Evolutionary conservation across 2,888 invertebrate genomes (phyloP), one percentile per base, ranked within the genome.

Genomic region (Ischnura elegans): DNA sequence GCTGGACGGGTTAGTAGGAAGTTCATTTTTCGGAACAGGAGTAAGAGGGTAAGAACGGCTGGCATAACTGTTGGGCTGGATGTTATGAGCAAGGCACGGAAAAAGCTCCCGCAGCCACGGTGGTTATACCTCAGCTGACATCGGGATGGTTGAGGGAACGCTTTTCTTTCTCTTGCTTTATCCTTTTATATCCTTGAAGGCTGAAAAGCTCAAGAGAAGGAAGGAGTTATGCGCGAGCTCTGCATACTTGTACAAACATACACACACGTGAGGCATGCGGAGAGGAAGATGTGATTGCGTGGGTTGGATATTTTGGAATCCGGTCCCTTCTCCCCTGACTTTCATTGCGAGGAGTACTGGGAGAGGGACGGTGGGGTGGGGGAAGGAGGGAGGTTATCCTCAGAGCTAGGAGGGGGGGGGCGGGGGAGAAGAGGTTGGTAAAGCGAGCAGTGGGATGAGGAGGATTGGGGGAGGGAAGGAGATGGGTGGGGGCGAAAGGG

Each of bases 251-350:
- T 36, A 76, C 76, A 76, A 36, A 76, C 76, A 16, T 36, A 2
- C 10, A 36, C 36, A 76, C 76, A 76, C 10, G 36, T 76, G 76
- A 36, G 36, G 76, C 0, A 36, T 76, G 10, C 36, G 61, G 0
- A 10, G 36, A 36, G 76, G 76, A 76, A 36, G 90, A 90, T 43
- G 66, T 42, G 90, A 90, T 90, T 90, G 61, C 61, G 90, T 90
- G 90, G 90, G 61, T 90, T 66, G 36, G 90, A 66, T 90, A 61
- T 90, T 90, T 61, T 90, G 90, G 90, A 90, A 90, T 90, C 90
- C 86, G 86, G 86, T n/a, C 86, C 25, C 86, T 55, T 36, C 51
- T 19, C 51, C 19, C 51, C 19, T 51, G 36, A 61, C 61, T 43
- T 51, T 87, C 87, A 76, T 36, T 87, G 90, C 61, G 90, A 51